Evolutionary conservation across 2,797 vertebrate species (phyloP), one percentile per base, ranked within the genome.

Genomic region (Ficedula albicollis): DNA sequence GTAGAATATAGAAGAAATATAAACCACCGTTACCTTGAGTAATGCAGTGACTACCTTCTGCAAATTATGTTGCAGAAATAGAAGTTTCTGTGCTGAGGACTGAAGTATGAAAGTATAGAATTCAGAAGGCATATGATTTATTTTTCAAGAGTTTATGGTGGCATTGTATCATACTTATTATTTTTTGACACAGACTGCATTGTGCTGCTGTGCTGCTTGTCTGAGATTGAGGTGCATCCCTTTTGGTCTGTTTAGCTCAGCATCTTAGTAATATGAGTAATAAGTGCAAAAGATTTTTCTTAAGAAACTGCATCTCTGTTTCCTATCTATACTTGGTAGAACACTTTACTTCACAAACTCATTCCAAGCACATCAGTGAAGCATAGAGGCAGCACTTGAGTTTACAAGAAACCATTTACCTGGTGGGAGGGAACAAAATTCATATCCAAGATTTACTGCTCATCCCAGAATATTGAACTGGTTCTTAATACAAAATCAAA

Each of bases 131-230:
- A 64, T 32, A 85, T 86, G 87, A 93, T 94, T 96, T 97, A 97
- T 97, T 97, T 97, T 96, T 92, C 95, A 96, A 93, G 59, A 94
- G 62, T 94, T 96, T 97, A 95, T 94, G 68, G 85, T 73, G 39
- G 15, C 72, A 80, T 96, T 97, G 54, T 81, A 94, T 94, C 76
- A 91, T 83, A 70, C 21, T 56, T 78, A 95, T 84, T 95, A 63
- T 94, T 96, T 96, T 88, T 95, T 81, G 94, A 72, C 90, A 69
- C 32, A 90, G 51, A 51, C 48, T 1, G 1, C 34, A 44, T 39
- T 86, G 43, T 83, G 49, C 49, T 85, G 68, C 49, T 66, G 44
- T 67, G 41, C 49, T 78, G 36, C 39, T 80, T 88, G 86, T 93
- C 70, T 44, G 58, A 63, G 87, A 75, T 84, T 1, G 6, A 83